Base-by-base conservation (phyloP, 2,113 vertebrate species). In the Crotophaga sulcirostris region DNA sequence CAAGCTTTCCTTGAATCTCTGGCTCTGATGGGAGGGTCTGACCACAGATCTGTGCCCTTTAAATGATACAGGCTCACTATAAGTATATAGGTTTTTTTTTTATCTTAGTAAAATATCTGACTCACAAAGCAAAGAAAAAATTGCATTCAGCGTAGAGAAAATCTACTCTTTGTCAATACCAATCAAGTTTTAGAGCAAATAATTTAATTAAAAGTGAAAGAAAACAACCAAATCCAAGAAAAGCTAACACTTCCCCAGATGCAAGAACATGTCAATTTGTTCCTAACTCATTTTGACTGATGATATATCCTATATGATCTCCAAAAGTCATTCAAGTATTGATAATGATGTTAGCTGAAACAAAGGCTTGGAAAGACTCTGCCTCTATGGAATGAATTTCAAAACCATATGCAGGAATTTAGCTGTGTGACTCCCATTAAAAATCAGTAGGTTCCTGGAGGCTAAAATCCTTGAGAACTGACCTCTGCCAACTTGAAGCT, bases 241-340 rank as follows among this genome's bases (percentile, higher is more conserved):
- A 89, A 92, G 74, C n/a, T n/a, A 64, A 64, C 76, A 63, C 76
- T 84, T 91, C 33, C 68, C 83, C 68, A 78, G 68, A 72, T 88
- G 40, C 56, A 90, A 88, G 73, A 94, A 52, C 83, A 84, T 25
- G 84, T 95, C 95, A 90, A 11, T 82, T 95, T 93, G 44, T 75
- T 94, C 93, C 78, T 95, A 96, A 96, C 70, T 96, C 80, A 72
- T 83, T 92, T 58, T 96, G 95, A 94, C 88, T 94, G 90, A 52
- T 80, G 92, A 92, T 90, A 68, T 40, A 96, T 87, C 73, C 92
- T 90, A 68, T 14, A 90, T 64, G 84, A 91, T 96, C 95, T 94
- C 90, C 90, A 87, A 87, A 94, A 97, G 93, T 96, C 94, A 92
- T 94, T 95, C 94, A 93, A 90, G 85, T 95, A 93, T 95, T 93